Evolutionary conservation across 2,888 invertebrate genomes (phyloP).

Genomic region (Plagodis pulveraria): DNA sequence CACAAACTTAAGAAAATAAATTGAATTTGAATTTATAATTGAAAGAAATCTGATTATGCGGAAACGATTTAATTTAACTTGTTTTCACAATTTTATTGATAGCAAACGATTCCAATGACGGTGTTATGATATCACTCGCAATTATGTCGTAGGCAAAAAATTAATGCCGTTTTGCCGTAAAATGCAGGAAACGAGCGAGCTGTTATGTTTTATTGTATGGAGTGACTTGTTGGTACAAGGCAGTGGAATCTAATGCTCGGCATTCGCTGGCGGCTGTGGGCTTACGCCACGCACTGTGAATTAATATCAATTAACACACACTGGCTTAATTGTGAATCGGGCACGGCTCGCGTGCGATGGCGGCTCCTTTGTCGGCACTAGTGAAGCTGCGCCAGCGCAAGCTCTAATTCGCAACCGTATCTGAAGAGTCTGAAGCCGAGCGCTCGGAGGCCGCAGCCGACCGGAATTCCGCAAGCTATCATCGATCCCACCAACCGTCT

Average conservation of each 20-base stretch:
- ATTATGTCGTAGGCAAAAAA: slow-evolving; percentile 13
- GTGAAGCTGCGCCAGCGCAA: slow-evolving; percentile 60
- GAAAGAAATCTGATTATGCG: slow-evolving; percentile 26
- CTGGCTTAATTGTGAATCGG: slow-evolving; percentile 83
- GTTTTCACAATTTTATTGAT: slow-evolving; percentile 15
- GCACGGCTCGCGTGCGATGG: slow-evolving; percentile 77
- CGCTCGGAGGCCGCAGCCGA: slow-evolving; percentile 26
- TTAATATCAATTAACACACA: slow-evolving; percentile 85
- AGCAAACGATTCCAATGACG: slow-evolving; percentile 23
- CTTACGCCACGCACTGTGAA: slow-evolving; percentile 74
- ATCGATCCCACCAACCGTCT: slow-evolving; percentile 25
- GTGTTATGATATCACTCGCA: slow-evolving; percentile 31
- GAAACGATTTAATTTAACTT: slow-evolving; percentile 30
- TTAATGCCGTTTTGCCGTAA: slow-evolving; percentile 13
- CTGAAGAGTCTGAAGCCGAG: slow-evolving; percentile 21
- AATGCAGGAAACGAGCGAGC: slow-evolving; percentile 5
- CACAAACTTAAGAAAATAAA: slow-evolving; percentile 6
- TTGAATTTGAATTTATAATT: slow-evolving; percentile 9
- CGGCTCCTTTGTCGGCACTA: slow-evolving; percentile 79
- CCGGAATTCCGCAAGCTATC: slow-evolving; percentile 32
- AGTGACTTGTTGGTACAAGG: slow-evolving; percentile 6
- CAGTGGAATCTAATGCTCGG: slow-evolving; percentile 15
- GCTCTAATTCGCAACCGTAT: slow-evolving; percentile 66
- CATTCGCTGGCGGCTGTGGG: slow-evolving; percentile 41
- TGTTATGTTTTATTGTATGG: slow-evolving; percentile 4